phyloP scores from a whole-genome alignment of 2,797 vertebrate genomes.

The Tarsius wallacei region DNA sequence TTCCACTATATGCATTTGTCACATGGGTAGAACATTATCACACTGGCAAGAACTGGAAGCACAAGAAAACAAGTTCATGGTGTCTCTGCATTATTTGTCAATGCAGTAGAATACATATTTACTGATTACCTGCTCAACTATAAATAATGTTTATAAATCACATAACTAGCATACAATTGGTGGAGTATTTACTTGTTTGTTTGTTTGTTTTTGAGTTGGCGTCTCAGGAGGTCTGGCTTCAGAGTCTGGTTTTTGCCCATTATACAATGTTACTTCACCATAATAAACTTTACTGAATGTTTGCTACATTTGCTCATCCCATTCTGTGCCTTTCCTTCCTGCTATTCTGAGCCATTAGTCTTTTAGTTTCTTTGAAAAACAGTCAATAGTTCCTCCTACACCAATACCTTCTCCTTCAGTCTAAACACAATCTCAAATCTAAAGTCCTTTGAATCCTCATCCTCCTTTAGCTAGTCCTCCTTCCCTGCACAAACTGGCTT shows the following conservation, averaged over 20 bases:
- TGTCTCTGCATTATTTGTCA: background rate
- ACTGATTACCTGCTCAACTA: background rate
- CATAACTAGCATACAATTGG: background rate
- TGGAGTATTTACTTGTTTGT: background rate
- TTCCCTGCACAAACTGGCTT: background rate
- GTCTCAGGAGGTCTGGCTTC: background rate
- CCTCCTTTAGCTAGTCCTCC: background rate
- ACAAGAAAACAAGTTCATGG: background rate
- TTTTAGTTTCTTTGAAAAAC: slow-evolving; percentile 50
- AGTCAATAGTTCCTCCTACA: background rate
- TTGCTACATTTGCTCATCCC: background rate
- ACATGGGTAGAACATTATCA: background rate
- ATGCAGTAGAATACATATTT: background rate
- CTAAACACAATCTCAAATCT: background rate
- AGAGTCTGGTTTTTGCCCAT: background rate
- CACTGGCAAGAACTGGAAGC: background rate
- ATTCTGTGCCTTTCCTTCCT: background rate
- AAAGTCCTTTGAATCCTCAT: background rate
- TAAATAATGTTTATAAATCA: background rate
- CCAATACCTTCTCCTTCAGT: background rate
- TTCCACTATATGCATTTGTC: slow-evolving; percentile 1
- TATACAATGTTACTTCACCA: slow-evolving; percentile 19
- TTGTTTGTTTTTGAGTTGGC: too few relatives aligned
- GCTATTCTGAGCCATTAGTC: background rate
- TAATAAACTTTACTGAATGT: background rate